Percentiles rank a stretch among this genome's conserved stretches.
Conservation (phyloP, 2,113 vertebrate species). For the Morone chrysops region DNA sequence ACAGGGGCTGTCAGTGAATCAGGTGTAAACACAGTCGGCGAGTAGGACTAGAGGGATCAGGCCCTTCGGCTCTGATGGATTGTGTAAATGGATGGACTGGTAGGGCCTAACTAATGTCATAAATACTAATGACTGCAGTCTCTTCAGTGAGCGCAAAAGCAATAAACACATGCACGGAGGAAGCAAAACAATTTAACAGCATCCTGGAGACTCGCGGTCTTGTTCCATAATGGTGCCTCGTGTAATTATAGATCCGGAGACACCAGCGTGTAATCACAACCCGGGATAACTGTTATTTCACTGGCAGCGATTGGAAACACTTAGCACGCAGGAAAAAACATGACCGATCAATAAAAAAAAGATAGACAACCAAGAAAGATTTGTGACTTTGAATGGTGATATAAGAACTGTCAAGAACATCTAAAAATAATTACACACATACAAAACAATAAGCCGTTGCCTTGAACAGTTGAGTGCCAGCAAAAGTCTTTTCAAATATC, state of each 20-base stretch:
- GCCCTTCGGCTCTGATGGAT: not conserved
- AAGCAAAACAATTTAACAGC: conserved; percentile 37
- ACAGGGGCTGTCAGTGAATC: not conserved
- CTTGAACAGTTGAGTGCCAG: not conserved
- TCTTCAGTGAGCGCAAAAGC: conserved; percentile 26
- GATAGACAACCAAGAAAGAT: not conserved
- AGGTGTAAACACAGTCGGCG: not conserved
- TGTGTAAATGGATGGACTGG: conserved; percentile 16
- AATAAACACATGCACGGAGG: conserved; percentile 17
- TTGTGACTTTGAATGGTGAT: not conserved
- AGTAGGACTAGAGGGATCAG: not conserved
- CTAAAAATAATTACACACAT: not conserved
- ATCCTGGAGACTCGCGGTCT: conserved; percentile 27
- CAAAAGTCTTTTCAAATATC: not conserved
- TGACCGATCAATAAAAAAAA: not conserved
- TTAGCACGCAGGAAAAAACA: conserved; percentile 8
- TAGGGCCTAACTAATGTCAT: conserved; percentile 20
- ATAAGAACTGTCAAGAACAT: not conserved
- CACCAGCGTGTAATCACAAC: not conserved
- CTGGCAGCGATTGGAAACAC: conserved; percentile 6
- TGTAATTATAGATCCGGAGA: conserved; percentile 21
- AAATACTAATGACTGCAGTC: conserved; percentile 38
- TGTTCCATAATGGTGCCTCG: conserved; percentile 12
- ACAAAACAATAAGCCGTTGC: conserved; percentile 2
- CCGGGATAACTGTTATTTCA: conserved; percentile 10